Evolutionary conservation across 1,140 invertebrate species (phyloP).

Genomic region (Tetramorium parvispinum): DNA sequence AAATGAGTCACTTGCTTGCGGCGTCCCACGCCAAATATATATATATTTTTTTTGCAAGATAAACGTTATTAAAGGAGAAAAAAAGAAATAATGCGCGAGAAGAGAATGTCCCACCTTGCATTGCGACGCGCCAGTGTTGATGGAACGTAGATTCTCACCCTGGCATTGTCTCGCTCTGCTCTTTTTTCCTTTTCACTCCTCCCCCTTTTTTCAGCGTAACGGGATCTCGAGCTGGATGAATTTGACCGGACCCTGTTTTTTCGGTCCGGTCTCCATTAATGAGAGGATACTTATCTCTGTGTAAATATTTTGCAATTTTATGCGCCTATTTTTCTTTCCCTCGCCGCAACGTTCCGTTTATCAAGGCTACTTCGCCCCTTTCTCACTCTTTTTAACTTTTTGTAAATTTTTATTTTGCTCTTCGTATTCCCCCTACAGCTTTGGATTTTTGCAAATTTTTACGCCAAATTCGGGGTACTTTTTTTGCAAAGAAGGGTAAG

Average conservation of each 20-base stretch:
- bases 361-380: constrained; percentile 57
- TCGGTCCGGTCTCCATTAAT: constrained; percentile 32
- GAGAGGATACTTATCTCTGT: constrained; percentile 45
- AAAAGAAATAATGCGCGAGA: background rate
- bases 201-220: constrained; percentile 77
- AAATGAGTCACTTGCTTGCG: constrained; percentile 18
- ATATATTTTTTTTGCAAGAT: no score
- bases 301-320: constrained; percentile 74
- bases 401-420: constrained; percentile 54
- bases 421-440: constrained; percentile 74
- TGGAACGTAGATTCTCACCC: background rate
- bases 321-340: constrained; percentile 47
- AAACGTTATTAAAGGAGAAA: no score
- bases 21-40: background rate
- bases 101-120: background rate
- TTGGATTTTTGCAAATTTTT: constrained; percentile 75
- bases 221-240: constrained; percentile 77
- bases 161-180: constrained; percentile 49
- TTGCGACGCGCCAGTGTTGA: constrained; percentile 19
- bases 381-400: constrained; percentile 46
- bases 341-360: constrained; percentile 50
- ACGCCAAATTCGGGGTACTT: constrained; percentile 71
- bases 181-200: constrained; percentile 66
- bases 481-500: constrained; percentile 76
- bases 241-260: constrained; percentile 64